Percentiles rank a stretch among this genome's conserved stretches.
phyloP scores from a whole-genome alignment of 2,888 invertebrate genomes.

The Apeira syringaria region DNA sequence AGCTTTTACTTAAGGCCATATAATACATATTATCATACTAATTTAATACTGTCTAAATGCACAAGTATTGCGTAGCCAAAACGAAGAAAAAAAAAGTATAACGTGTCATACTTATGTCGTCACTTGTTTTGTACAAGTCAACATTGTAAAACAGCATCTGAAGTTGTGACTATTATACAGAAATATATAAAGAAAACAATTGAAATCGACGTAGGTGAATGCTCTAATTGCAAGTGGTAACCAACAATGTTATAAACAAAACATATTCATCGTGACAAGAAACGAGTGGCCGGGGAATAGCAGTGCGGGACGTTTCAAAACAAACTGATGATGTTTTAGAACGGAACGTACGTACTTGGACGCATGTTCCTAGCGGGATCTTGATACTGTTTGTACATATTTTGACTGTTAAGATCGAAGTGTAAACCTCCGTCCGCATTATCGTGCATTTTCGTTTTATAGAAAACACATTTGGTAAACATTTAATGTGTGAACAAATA shows the following conservation, averaged over 20 bases:
- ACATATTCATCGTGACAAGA: slow-evolving; percentile 52
- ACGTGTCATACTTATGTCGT: too few species aligned
- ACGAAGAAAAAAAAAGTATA: too few species aligned
- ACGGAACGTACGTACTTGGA: slow-evolving; percentile 56
- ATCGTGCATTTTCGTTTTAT: slow-evolving; percentile 36
- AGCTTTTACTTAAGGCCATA: too few species aligned
- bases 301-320: slow-evolving; percentile 72
- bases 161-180: too few species aligned
- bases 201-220: not conserved
- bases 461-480: slow-evolving; percentile 21
- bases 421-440: slow-evolving; percentile 49
- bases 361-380: slow-evolving; percentile 56
- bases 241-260: slow-evolving; percentile 19
- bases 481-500: not conserved
- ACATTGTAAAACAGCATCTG: too few species aligned
- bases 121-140: too few species aligned
- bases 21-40: too few species aligned
- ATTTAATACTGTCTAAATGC: too few species aligned
- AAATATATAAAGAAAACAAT: too few species aligned
- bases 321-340: slow-evolving; percentile 61
- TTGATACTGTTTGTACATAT: slow-evolving; percentile 66
- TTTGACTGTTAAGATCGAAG: slow-evolving; percentile 70
- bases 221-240: not conserved
- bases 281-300: slow-evolving; percentile 60
- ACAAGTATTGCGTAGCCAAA: too few species aligned